These are phyloP conservation scores for Aphelenchoides avenae DNA, from an alignment of 1,140 invertebrate species.

Conservation along the genomic window DNA sequence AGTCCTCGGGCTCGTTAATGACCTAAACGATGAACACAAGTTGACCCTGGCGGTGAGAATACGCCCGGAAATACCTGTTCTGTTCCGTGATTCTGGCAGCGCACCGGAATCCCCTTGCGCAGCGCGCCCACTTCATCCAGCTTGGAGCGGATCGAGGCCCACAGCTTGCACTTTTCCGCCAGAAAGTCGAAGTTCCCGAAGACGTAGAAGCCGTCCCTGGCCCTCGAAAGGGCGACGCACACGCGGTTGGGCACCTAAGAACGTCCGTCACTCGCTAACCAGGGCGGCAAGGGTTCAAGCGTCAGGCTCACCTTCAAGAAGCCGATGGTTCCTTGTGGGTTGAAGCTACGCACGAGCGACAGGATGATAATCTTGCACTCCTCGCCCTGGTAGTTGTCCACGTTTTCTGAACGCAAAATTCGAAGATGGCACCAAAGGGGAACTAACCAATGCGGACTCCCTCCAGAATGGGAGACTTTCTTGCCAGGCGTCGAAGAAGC, in stretches of 20 bases:
- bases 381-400: constrained; percentile 81
- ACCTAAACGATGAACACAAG: too few relatives aligned
- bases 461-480: constrained; percentile 25
- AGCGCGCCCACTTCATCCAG: constrained; percentile 36
- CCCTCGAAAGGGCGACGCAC: constrained; percentile 77
- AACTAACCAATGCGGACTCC: constrained; percentile 63
- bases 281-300: too few relatives aligned
- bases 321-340: constrained; percentile 69
- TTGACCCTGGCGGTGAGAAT: too few relatives aligned
- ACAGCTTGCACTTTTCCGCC: constrained; percentile 58
- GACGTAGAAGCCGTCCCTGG: constrained; percentile 69
- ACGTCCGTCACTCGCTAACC: too few relatives aligned
- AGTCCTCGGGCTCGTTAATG: constrained; percentile 12
- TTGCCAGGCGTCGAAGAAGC: constrained; percentile 40
- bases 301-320: constrained; percentile 67
- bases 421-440: too few relatives aligned
- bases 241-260: constrained; percentile 72
- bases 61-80: too few relatives aligned
- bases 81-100: constrained; percentile 61
- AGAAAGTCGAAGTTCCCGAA: constrained; percentile 70
- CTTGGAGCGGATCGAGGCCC: constrained; percentile 59
- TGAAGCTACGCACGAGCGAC: constrained; percentile 74
- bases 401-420: too few relatives aligned
- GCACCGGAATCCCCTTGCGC: constrained; percentile 51
- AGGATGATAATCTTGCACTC: constrained; percentile 78